Evolutionary conservation across 2,113 vertebrate species (phyloP).

Genomic region (Vombatus ursinus): DNA sequence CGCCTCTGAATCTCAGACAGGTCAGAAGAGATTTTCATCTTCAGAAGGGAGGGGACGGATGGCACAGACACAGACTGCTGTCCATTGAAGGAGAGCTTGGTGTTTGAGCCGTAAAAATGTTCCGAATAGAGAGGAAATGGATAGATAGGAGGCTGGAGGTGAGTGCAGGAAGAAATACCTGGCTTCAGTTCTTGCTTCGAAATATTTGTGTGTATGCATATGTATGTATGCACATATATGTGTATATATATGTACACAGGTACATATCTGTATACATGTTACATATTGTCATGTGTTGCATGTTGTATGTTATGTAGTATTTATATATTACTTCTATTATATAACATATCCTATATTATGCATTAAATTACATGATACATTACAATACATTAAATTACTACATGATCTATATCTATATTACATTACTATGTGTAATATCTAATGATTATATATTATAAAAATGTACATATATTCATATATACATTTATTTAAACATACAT

Average conservation of each 20-base stretch:
- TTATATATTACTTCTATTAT: neutral
- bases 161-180: neutral
- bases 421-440: neutral
- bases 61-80: neutral
- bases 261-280: too few species aligned
- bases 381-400: too few species aligned
- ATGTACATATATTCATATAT: neutral
- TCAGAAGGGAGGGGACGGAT: neutral
- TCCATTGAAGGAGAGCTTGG: neutral
- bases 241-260: accelerated
- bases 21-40: neutral
- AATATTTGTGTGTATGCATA: neutral
- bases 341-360: neutral
- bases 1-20: neutral
- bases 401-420: too few species aligned
- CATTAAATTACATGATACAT: too few species aligned
- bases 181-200: neutral
- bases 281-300: too few species aligned
- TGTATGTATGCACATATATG: neutral
- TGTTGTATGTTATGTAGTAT: neutral
- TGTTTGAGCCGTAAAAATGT: neutral
- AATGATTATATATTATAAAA: neutral
- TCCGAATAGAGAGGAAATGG: neutral
- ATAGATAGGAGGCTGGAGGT: neutral
- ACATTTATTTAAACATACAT: neutral